phyloP scores from a whole-genome alignment of 2,888 invertebrate genomes.

The Noctua janthina region DNA sequence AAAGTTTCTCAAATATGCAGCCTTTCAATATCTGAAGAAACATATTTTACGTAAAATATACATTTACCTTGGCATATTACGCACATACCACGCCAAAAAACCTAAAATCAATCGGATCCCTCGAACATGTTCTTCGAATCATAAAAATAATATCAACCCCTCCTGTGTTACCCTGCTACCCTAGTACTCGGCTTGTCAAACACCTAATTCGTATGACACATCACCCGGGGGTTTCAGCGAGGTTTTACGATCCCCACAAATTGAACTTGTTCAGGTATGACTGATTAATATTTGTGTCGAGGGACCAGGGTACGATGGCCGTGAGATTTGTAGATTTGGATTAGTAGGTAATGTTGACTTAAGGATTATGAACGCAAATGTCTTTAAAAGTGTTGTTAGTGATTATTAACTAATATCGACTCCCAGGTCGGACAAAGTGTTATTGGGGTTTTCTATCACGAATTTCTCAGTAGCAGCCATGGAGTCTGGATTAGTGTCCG shows the following conservation, averaged over 20 bases:
- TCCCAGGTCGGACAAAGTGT: background rate
- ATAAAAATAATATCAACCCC: conserved; percentile 51
- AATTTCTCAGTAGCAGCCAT: background rate
- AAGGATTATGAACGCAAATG: background rate
- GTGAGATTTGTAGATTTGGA: conserved; percentile 14
- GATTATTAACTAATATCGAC: background rate
- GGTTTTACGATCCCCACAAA: conserved; percentile 70
- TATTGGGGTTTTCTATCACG: background rate
- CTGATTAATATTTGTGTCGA: conserved; percentile 73
- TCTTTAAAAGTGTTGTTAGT: background rate
- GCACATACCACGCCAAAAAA: background rate
- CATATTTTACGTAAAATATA: conserved; percentile 6
- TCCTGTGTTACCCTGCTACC: conserved; percentile 25
- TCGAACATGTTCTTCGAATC: conserved; percentile 33
- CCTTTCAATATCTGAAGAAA: background rate
- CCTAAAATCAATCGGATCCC: conserved; percentile 39
- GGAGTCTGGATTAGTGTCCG: background rate
- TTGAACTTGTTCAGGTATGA: conserved; percentile 67
- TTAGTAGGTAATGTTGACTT: conserved; percentile 15
- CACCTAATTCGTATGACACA: conserved; percentile 70
- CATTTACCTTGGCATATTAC: background rate
- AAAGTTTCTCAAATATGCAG: background rate
- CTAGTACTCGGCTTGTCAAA: conserved; percentile 59
- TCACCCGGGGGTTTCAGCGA: conserved; percentile 65
- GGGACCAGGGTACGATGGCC: conserved; percentile 55